Evolutionary conservation across 1,140 invertebrate species (phyloP).

Genomic region (Pseudomyrmex dendroicus): DNA sequence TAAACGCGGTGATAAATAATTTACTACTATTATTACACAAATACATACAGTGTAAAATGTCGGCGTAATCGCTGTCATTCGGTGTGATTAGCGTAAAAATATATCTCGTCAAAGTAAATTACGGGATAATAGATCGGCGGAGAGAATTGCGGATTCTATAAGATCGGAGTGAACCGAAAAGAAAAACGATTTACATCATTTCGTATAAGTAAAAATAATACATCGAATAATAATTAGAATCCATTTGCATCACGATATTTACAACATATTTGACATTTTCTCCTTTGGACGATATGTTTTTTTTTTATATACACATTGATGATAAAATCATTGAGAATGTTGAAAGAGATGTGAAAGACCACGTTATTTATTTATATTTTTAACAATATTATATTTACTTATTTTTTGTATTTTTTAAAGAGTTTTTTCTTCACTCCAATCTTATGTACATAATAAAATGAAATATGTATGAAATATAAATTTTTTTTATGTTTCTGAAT

Average conservation of each 20-base stretch:
- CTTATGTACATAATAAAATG: not conserved
- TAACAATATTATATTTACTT: not conserved
- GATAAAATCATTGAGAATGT: not conserved
- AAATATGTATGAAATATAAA: not conserved
- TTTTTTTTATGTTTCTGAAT: not conserved
- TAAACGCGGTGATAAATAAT: constrained; percentile 62
- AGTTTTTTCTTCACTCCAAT: not conserved
- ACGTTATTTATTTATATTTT: not conserved
- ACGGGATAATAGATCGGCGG: not conserved
- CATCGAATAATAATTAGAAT: too few species aligned
- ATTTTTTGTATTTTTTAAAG: not conserved
- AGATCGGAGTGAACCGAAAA: constrained; percentile 5
- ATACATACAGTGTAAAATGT: constrained; percentile 56
- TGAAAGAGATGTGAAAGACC: too few species aligned
- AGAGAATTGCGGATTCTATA: not conserved
- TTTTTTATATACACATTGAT: not conserved
- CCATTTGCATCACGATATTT: too few species aligned
- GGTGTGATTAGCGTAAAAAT: constrained; percentile 25
- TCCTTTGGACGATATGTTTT: not conserved
- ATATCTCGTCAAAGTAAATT: not conserved
- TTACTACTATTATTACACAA: constrained; percentile 57
- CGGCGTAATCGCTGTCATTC: constrained; percentile 43
- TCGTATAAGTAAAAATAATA: not conserved
- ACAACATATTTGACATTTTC: too few species aligned
- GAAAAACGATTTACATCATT: not conserved